Evolutionary conservation across 2,797 vertebrate species (phyloP), one percentile per base, ranked within the genome.

Genomic region (Petrocephalus schoutedeni): DNA sequence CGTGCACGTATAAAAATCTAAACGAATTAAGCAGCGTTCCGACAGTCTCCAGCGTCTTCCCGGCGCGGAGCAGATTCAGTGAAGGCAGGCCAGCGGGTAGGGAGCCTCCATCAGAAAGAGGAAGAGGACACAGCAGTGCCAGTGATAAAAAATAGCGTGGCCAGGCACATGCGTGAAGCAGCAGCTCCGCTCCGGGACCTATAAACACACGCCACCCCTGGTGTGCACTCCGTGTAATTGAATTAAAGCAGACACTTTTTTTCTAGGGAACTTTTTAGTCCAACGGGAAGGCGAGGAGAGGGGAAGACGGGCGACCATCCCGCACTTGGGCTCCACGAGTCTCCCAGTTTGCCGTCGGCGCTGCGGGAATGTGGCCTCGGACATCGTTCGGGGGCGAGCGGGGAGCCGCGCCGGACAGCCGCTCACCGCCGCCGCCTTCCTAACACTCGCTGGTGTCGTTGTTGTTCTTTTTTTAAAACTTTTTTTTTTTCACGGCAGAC

Each of bases 311-410:
- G 90, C 93, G 90, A 91, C 91, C 91, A 90, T 87, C 91, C 90
- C 92, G 90, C 92, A 93, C 91, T 93, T 90, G 90, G 28, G 88
- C 89, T 93, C 92, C 91, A 91, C 87, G 71, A 88, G 89, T 80
- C 89, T 92, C 71, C 51, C 74, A 83, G 87, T 92, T 89, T 91
- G 84, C 89, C 54, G 53, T 23, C 16, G 23, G 83, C 51, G 19
- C 23, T 56, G 51, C 4, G 53, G 83, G 45, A n/a, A 21, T 23
- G 21, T 9, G 94, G 92, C 92, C 93, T 91, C 92, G 91, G 90
- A 82, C 86, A 95, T 94, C 93, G 94, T 95, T 94, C 87, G 89
- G 90, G 93, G 28, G 88, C 89, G 91, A 92, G 93, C 74, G 86
- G 91, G 91, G 92, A 91, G 92, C 91, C 10, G 61, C 87, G 89